Conservation (phyloP, 2,888 invertebrate genomes). For the Sesamia inferens region DNA sequence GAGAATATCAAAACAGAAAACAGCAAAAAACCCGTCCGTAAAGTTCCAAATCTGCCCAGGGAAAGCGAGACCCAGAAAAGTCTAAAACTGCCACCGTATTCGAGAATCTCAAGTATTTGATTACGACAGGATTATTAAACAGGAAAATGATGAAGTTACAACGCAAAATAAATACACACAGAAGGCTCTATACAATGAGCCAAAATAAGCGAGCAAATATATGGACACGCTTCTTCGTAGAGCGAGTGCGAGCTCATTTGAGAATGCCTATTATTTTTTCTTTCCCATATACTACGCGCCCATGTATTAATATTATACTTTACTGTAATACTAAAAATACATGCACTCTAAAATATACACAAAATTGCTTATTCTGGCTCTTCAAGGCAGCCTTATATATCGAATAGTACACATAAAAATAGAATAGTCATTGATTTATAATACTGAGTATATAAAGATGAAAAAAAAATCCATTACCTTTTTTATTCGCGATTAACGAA, state of each 20-base stretch:
- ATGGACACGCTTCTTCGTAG: neutral
- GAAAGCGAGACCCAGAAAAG: slow-evolving; percentile 24
- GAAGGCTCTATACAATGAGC: neutral
- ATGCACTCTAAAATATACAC: too few relatives aligned
- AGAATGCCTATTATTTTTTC: too few relatives aligned
- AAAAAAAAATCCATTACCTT: too few relatives aligned
- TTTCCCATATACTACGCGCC: too few relatives aligned
- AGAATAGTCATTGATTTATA: too few relatives aligned
- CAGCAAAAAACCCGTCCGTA: neutral
- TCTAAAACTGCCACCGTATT: slow-evolving; percentile 44
- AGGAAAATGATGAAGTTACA: slow-evolving; percentile 64
- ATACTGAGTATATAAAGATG: too few relatives aligned
- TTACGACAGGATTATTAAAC: slow-evolving; percentile 61
- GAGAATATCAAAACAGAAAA: neutral
- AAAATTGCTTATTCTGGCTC: too few relatives aligned
- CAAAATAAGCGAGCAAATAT: neutral
- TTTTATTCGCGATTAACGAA: too few relatives aligned
- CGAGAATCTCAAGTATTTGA: slow-evolving; percentile 57
- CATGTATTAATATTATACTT: too few relatives aligned
- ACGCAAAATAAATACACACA: neutral
- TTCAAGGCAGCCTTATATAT: too few relatives aligned
- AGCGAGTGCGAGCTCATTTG: neutral
- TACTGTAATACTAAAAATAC: too few relatives aligned
- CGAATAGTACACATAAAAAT: too few relatives aligned
- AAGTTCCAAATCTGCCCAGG: slow-evolving; percentile 5